A percentile compares a stretch with the other conserved stretches of the same genome.
Evolutionary conservation across 1,140 invertebrate genomes (phyloP).

Genomic region (Acromyrmex heyeri): DNA sequence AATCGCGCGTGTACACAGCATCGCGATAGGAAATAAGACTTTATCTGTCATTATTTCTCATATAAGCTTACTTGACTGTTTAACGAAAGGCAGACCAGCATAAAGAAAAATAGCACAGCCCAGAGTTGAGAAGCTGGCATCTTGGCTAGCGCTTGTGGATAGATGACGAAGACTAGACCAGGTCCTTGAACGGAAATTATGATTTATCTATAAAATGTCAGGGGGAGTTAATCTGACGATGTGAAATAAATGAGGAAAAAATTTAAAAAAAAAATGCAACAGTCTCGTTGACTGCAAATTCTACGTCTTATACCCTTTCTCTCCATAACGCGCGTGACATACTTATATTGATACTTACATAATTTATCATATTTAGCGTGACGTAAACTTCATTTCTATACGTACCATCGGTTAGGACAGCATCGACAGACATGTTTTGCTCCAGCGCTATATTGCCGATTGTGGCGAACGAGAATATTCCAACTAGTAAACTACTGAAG

Average conservation of each 20-base stretch:
- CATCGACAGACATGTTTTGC: conserved; percentile 91
- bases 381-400: conserved; percentile 66
- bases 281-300: conserved; percentile 23
- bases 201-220: conserved; percentile 80
- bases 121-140: conserved; percentile 95
- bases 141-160: conserved; percentile 95
- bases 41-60: conserved; percentile 17
- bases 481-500: conserved; percentile 93
- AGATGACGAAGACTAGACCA: conserved; percentile 95
- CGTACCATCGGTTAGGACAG: conserved; percentile 94
- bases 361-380: conserved; percentile 23
- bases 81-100: conserved; percentile 95
- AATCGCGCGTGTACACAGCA: not conserved
- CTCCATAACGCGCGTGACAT: not conserved
- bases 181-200: conserved; percentile 90
- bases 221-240: conserved; percentile 76
- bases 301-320: not conserved
- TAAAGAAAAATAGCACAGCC: conserved; percentile 96
- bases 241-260: conserved; percentile 20
- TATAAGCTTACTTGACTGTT: conserved; percentile 93
- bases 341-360: conserved; percentile 7
- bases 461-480: conserved; percentile 95
- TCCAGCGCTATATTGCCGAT: conserved; percentile 95
- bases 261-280: conserved; percentile 50
- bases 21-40: not conserved